A percentile compares a stretch with the other conserved stretches of the same genome.
Evolutionary conservation across 2,113 vertebrate species (phyloP).

Genomic region (Tragelaphus strepsiceros): DNA sequence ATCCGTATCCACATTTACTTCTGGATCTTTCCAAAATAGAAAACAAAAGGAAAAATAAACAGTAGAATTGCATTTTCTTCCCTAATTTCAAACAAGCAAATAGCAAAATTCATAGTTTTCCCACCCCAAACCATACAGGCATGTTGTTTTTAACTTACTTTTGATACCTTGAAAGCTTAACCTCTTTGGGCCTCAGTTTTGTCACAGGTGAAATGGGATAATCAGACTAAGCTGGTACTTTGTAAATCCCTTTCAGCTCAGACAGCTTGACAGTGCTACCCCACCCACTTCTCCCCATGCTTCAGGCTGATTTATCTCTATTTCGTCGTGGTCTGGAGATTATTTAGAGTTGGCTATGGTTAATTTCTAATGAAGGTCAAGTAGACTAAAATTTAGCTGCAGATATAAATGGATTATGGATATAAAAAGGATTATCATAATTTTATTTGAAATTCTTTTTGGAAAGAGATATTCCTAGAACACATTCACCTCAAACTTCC

Average conservation of each 20-base stretch:
- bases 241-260: background rate
- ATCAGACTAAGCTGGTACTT: background rate
- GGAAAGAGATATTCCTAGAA: background rate
- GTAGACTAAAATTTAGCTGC: background rate
- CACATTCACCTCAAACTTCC: background rate
- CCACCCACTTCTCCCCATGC: background rate
- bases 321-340: background rate
- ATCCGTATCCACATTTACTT: background rate
- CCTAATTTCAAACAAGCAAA: background rate
- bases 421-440: background rate
- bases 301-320: background rate
- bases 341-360: background rate
- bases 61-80: background rate
- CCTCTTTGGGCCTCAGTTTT: background rate
- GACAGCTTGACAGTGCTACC: background rate
- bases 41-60: background rate
- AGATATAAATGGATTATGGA: background rate
- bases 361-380: background rate
- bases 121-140: background rate
- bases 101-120: background rate
- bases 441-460: background rate
- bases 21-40: background rate
- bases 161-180: background rate
- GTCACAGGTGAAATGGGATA: background rate
- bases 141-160: slow-evolving; percentile 20